A percentile compares a stretch with the other conserved stretches of the same genome.
These are phyloP conservation scores for Acronicta leporina DNA, from an alignment of 2,888 invertebrate species.

Conservation along the genomic window DNA sequence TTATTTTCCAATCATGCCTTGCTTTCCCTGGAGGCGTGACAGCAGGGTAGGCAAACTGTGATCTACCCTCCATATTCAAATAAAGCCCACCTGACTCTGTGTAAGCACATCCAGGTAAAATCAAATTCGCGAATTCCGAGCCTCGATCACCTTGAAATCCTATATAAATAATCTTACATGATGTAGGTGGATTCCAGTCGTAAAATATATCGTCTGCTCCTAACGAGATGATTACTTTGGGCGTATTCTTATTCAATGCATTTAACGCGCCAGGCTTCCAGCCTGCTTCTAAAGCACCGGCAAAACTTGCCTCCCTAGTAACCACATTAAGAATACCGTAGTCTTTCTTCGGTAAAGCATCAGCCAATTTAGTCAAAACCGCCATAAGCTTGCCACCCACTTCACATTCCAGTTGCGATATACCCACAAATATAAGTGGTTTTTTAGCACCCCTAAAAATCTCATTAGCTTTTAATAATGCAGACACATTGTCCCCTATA, in stretches of 20 bases:
- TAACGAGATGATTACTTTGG: slow-evolving; percentile 95
- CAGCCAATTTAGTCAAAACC: slow-evolving; percentile 54
- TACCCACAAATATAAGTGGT: slow-evolving; percentile 79
- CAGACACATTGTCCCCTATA: slow-evolving; percentile 64
- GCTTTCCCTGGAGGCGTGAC: slow-evolving; percentile 97
- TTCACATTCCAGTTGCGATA: slow-evolving; percentile 66
- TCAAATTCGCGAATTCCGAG: slow-evolving; percentile 95
- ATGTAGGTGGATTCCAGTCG: slow-evolving; percentile 92
- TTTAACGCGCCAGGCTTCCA: slow-evolving; percentile 93
- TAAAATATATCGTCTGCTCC: slow-evolving; percentile 97
- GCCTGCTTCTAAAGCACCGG: slow-evolving; percentile 98
- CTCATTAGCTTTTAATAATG: slow-evolving; percentile 50
- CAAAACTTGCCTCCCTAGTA: slow-evolving; percentile 97
- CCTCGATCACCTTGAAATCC: slow-evolving; percentile 99
- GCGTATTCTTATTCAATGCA: slow-evolving; percentile 89
- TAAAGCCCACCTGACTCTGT: slow-evolving; percentile 98
- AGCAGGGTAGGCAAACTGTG: slow-evolving; percentile 96
- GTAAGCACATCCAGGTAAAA: slow-evolving; percentile 98
- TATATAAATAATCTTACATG: slow-evolving; percentile 95
- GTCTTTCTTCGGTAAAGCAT: slow-evolving; percentile 38
- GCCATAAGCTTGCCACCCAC: slow-evolving; percentile 63
- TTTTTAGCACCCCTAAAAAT: slow-evolving; percentile 65
- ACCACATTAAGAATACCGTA: slow-evolving; percentile 94
- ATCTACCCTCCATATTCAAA: slow-evolving; percentile 98
- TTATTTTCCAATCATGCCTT: slow-evolving; percentile 99